Evolutionary conservation across 2,113 vertebrate genomes (phyloP).

Genomic region (Balaenoptera acutorostrata): DNA sequence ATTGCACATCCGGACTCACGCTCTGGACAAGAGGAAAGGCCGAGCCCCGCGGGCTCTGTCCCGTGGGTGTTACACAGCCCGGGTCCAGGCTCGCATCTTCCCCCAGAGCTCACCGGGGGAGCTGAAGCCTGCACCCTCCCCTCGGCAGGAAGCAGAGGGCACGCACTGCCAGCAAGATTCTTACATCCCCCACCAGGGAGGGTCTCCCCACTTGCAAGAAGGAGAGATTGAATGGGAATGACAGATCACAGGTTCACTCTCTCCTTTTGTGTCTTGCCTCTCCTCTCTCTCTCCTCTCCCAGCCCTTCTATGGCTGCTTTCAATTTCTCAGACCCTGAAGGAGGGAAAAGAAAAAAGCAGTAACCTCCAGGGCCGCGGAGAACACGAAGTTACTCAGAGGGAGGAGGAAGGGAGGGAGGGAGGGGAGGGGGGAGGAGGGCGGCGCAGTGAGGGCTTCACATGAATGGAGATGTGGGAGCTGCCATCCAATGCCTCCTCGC

Average conservation of each 20-base stretch:
- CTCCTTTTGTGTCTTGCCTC: neutral
- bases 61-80: neutral
- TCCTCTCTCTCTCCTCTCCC: neutral
- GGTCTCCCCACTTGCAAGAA: neutral
- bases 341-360: neutral
- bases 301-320: neutral
- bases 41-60: neutral
- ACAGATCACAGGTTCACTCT: neutral
- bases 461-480: neutral
- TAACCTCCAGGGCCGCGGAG: neutral
- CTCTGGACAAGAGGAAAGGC: neutral
- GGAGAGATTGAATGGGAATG: neutral
- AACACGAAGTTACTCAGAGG: neutral
- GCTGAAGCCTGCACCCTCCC: neutral
- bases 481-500: neutral
- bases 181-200: neutral
- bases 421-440: neutral
- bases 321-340: slow-evolving; percentile 5
- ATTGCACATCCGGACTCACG: neutral
- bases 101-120: neutral
- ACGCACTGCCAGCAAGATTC: neutral
- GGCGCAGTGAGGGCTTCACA: fast-evolving
- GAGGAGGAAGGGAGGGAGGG: neutral
- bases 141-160: neutral
- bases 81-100: neutral